Evolutionary conservation across 2,797 vertebrate species (phyloP).

Genomic region (Gallinago solitaria): DNA sequence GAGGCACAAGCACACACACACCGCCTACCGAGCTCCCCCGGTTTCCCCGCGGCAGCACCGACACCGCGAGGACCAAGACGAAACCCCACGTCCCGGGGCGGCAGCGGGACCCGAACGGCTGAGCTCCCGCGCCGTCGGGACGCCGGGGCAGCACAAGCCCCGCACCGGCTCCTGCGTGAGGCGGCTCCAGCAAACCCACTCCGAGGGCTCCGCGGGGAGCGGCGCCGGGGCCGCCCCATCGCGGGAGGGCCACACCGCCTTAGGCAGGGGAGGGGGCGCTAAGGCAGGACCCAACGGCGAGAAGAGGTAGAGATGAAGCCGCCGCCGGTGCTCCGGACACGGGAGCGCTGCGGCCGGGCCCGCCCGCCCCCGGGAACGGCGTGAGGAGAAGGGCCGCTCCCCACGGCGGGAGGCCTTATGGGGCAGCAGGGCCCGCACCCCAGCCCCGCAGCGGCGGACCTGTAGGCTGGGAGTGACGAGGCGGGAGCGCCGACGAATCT

Average conservation of each 20-base stretch:
- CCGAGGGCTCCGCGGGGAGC: not conserved
- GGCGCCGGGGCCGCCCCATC: not conserved
- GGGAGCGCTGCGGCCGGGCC: not conserved
- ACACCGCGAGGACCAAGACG: too few species aligned
- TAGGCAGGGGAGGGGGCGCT: not conserved
- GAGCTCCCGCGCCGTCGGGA: not conserved
- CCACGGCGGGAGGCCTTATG: not conserved
- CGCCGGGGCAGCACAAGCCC: not conserved
- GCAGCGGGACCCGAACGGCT: not conserved
- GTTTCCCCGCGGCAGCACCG: not conserved
- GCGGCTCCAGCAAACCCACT: too few species aligned
- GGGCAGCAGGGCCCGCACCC: not conserved
- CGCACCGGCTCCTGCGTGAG: not conserved
- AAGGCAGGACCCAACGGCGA: not conserved
- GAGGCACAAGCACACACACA: not conserved
- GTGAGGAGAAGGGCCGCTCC: not conserved
- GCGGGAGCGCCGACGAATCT: not conserved
- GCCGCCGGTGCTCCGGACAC: not conserved
- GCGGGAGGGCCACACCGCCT: not conserved
- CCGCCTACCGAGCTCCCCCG: not conserved
- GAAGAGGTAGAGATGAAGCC: not conserved
- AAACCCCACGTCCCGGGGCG: fast-evolving
- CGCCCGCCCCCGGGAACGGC: not conserved
- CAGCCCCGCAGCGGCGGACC: not conserved
- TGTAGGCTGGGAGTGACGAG: not conserved